A percentile compares a stretch with the other conserved stretches of the same genome.
These are phyloP conservation scores for Aurelia sp. DNA, from an alignment of 30 jellyfish, hydroid and myxozoan genomes.

Conservation along the genomic window DNA sequence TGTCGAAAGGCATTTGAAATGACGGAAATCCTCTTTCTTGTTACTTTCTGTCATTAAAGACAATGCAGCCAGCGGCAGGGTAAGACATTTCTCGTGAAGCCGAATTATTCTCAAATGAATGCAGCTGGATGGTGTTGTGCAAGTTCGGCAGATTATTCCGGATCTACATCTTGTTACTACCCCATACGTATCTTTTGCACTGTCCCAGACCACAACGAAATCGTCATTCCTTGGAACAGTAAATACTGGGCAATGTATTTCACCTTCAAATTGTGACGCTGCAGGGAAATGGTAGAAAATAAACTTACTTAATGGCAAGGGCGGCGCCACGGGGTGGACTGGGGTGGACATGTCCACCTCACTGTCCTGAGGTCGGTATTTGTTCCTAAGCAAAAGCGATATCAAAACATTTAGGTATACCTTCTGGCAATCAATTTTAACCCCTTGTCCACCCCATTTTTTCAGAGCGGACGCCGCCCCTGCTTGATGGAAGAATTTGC, in stretches of 20 bases:
- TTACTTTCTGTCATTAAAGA: neutral
- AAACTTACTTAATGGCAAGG: too few species aligned
- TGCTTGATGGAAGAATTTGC: too few species aligned
- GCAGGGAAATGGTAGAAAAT: too few species aligned
- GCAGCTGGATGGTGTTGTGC: slow-evolving; percentile 8
- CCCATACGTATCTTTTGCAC: neutral
- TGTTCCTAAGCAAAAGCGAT: too few species aligned
- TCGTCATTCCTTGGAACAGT: neutral
- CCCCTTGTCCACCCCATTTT: too few species aligned
- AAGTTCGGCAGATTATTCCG: slow-evolving; percentile 11
- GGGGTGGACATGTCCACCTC: too few species aligned
- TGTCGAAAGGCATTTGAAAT: neutral
- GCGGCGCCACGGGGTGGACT: too few species aligned
- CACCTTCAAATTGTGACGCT: neutral
- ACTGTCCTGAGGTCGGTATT: too few species aligned
- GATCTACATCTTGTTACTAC: slow-evolving; percentile 5
- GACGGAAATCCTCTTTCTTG: neutral
- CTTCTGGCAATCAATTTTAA: too few species aligned
- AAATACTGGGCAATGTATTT: slow-evolving; percentile 12
- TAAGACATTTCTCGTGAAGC: neutral
- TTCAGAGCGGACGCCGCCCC: too few species aligned
- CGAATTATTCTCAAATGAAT: neutral
- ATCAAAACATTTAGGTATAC: too few species aligned
- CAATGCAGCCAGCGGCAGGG: neutral
- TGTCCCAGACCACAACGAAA: slow-evolving; percentile 19